Evolutionary conservation across 2,113 vertebrate genomes (phyloP).

Genomic region (Sigmodon hispidus): DNA sequence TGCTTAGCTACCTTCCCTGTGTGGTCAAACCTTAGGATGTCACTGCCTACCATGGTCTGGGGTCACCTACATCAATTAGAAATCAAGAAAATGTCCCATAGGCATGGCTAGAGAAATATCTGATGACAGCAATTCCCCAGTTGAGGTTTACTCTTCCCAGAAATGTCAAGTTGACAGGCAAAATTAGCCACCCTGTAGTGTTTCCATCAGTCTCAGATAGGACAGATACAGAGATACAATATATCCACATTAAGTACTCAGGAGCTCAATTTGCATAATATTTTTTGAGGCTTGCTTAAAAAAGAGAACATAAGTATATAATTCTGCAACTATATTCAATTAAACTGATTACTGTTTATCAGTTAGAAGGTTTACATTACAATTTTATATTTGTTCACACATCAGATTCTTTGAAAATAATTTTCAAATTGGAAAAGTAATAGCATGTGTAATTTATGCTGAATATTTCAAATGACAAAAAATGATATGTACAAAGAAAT

Average conservation of each 20-base stretch:
- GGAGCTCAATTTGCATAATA: not conserved
- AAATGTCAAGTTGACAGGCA: not conserved
- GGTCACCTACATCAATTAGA: not conserved
- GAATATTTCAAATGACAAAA: not conserved
- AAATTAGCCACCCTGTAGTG: not conserved
- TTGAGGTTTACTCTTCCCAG: not conserved
- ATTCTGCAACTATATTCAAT: not conserved
- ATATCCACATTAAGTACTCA: not conserved
- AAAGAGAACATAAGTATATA: not conserved
- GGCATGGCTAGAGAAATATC: not conserved
- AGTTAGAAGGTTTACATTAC: not conserved
- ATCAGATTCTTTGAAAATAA: not conserved
- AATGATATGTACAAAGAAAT: not conserved
- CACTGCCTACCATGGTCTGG: not conserved
- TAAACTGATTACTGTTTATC: conserved; percentile 6
- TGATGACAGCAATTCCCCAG: not conserved
- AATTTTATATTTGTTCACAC: not conserved
- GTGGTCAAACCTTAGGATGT: not conserved
- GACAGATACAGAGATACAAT: not conserved
- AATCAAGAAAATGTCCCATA: not conserved
- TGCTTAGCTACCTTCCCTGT: not conserved
- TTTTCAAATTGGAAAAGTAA: conserved; percentile 46
- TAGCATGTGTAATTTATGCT: not conserved
- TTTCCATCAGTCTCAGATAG: not conserved
- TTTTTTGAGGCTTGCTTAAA: not conserved